Conservation (phyloP, 2,113 vertebrate genomes). For the Rafetus swinhoei region DNA sequence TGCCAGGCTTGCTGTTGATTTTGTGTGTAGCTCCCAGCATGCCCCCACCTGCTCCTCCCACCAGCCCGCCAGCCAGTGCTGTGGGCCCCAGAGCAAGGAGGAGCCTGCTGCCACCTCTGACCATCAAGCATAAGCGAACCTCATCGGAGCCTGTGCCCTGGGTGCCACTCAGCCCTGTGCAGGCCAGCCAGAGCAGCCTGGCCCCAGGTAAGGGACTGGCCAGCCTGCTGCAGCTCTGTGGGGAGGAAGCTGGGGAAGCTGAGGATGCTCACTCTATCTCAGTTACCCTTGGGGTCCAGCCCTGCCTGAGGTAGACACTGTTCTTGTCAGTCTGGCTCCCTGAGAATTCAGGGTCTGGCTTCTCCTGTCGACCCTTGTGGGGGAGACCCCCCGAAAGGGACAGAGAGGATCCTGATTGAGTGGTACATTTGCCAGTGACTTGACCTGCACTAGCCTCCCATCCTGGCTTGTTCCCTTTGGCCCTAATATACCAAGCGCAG, state of each 20-base stretch:
- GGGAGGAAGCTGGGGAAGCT: background rate
- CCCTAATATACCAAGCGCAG: background rate
- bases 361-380: background rate
- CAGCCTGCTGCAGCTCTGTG: background rate
- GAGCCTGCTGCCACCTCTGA: slow-evolving; percentile 7
- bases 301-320: background rate
- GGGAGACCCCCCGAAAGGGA: too few relatives aligned
- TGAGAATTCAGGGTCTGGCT: background rate
- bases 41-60: slow-evolving; percentile 48
- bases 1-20: background rate
- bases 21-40: slow-evolving; percentile 59
- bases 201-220: slow-evolving; percentile 38
- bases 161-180: slow-evolving; percentile 65
- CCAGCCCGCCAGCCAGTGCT: slow-evolving; percentile 27
- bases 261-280: background rate
- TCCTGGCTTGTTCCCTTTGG: background rate
- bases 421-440: background rate
- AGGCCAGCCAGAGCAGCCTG: slow-evolving; percentile 43
- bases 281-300: background rate
- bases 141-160: slow-evolving; percentile 70
- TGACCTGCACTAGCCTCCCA: background rate
- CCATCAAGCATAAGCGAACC: slow-evolving; percentile 73
- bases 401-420: background rate
- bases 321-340: background rate
- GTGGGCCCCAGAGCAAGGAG: slow-evolving; percentile 57